Percentiles rank a stretch among this genome's conserved stretches.
These are phyloP conservation scores for Pelochelys cantorii DNA, from an alignment of 2,797 vertebrate genomes.

Conservation along the genomic window DNA sequence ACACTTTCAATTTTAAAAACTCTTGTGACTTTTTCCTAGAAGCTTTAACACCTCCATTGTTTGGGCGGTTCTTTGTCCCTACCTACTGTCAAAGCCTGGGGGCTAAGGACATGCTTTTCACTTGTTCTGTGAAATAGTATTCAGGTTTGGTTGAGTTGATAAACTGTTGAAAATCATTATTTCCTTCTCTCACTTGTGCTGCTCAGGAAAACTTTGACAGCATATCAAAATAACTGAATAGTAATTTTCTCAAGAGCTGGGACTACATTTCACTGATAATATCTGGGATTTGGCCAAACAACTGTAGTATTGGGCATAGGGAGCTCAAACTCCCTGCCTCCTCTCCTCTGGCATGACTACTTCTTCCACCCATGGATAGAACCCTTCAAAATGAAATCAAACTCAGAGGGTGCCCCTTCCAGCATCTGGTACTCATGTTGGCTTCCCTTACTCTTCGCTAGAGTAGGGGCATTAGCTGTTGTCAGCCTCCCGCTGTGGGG, in stretches of 20 bases:
- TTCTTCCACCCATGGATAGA: not conserved
- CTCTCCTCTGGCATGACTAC: not conserved
- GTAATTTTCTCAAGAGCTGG: not conserved
- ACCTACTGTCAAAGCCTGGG: not conserved
- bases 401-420: too few species aligned
- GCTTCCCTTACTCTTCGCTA: too few species aligned
- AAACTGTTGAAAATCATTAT: not conserved
- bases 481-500: too few species aligned
- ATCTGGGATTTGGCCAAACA: not conserved
- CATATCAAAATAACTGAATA: not conserved
- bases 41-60: slow-evolving; percentile 32
- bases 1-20: slow-evolving; percentile 44
- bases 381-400: not conserved
- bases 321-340: not conserved
- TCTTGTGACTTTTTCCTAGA: not conserved
- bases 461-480: too few species aligned
- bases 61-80: not conserved
- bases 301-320: not conserved
- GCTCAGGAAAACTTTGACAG: not conserved
- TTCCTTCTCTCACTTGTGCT: not conserved
- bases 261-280: not conserved
- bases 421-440: too few species aligned
- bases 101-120: slow-evolving; percentile 4
- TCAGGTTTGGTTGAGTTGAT: not conserved
- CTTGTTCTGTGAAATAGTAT: slow-evolving; percentile 17